Conservation (phyloP, 2,113 vertebrate genomes). For the Serinus canaria region DNA sequence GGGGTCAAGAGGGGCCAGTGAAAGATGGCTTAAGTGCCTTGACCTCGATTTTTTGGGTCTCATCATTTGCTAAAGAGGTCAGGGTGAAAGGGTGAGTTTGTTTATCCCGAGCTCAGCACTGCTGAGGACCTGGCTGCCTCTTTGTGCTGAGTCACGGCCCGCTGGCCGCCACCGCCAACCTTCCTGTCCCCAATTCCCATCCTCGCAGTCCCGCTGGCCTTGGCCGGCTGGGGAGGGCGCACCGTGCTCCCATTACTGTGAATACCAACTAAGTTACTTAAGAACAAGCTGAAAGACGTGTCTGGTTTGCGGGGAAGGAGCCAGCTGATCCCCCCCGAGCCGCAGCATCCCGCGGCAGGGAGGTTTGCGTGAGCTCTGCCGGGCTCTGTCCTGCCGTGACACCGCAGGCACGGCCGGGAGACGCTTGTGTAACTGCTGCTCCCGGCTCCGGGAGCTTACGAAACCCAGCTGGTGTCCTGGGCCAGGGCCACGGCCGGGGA, state of each 20-base stretch:
- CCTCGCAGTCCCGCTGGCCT: neutral
- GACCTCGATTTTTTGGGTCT: neutral
- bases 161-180: neutral
- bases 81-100: neutral
- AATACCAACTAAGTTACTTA: fast-evolving
- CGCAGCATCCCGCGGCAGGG: neutral
- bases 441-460: neutral
- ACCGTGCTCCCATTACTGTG: fast-evolving
- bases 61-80: neutral
- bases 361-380: neutral
- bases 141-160: constrained; percentile 32
- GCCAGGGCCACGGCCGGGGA: neutral
- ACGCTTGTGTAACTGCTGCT: neutral
- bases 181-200: neutral
- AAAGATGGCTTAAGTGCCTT: neutral
- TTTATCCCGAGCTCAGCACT: neutral
- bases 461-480: neutral
- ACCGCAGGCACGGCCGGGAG: neutral
- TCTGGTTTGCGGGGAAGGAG: neutral
- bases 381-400: neutral
- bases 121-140: neutral
- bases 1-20: neutral
- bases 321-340: neutral
- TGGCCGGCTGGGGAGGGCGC: fast-evolving
- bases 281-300: fast-evolving